Conservation (phyloP, 1,140 invertebrate genomes). For the Phortica variegata region DNA sequence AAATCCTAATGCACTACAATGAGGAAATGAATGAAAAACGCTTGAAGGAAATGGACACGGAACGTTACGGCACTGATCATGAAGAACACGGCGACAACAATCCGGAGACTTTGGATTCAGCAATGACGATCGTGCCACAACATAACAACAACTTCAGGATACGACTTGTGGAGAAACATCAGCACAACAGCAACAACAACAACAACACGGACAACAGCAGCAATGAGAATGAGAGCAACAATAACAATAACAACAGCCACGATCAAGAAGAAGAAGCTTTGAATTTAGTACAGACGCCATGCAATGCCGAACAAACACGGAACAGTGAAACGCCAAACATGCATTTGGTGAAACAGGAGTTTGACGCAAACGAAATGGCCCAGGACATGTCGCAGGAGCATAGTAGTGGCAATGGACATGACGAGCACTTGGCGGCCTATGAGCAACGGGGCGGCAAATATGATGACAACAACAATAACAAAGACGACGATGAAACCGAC, state of each 20-base stretch:
- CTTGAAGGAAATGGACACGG: slow-evolving; percentile 41
- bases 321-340: slow-evolving; percentile 29
- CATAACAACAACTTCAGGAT: slow-evolving; percentile 44
- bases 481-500: slow-evolving; percentile 31
- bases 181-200: slow-evolving; percentile 31
- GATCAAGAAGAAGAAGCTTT: slow-evolving; percentile 44
- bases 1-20: slow-evolving; percentile 55
- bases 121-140: slow-evolving; percentile 41
- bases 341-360: slow-evolving; percentile 36
- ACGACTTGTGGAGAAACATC: slow-evolving; percentile 46
- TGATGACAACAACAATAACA: slow-evolving; percentile 47
- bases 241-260: slow-evolving; percentile 13
- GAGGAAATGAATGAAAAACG: slow-evolving; percentile 48
- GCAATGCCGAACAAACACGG: slow-evolving; percentile 16
- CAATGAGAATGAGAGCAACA: slow-evolving; percentile 8
- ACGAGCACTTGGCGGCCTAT: slow-evolving; percentile 28
- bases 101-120: slow-evolving; percentile 32
- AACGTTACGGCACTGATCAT: slow-evolving; percentile 26
- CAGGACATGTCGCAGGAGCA: slow-evolving; percentile 14
- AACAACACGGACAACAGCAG: slow-evolving; percentile 15
- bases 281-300: slow-evolving; percentile 44
- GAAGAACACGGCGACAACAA: slow-evolving; percentile 31
- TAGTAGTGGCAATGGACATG: slow-evolving; percentile 27
- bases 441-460: slow-evolving; percentile 27
- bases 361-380: slow-evolving; percentile 12